Conservation (phyloP, 2,888 invertebrate species). For the Plagodis dolabraria region DNA sequence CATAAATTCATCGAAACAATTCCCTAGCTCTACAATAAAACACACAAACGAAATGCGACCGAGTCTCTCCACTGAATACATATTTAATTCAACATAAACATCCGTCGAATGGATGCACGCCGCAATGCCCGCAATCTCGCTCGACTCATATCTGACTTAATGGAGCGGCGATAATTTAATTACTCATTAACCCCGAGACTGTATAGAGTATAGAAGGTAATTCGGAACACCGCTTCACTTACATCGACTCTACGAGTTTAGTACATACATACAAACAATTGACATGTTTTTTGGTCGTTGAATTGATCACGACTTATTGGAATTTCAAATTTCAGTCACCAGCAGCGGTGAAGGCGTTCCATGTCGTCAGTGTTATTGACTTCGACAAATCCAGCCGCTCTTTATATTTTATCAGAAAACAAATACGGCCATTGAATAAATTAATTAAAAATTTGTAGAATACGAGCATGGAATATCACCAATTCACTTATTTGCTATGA, state of each 20-base stretch:
- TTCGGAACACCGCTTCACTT: slow-evolving; percentile 6
- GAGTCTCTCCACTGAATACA: slow-evolving; percentile 27
- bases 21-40: background rate
- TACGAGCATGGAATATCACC: too few species aligned
- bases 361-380: slow-evolving; percentile 48
- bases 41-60: background rate
- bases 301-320: slow-evolving; percentile 50
- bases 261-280: slow-evolving; percentile 13
- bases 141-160: slow-evolving; percentile 45
- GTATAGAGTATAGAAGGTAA: slow-evolving; percentile 15
- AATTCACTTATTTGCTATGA: too few species aligned
- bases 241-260: slow-evolving; percentile 12
- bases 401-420: slow-evolving; percentile 49
- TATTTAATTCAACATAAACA: slow-evolving; percentile 48
- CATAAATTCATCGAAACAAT: background rate
- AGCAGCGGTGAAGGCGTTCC: slow-evolving; percentile 28
- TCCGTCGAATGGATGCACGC: slow-evolving; percentile 43
- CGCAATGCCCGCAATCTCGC: slow-evolving; percentile 42
- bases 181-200: slow-evolving; percentile 40
- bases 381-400: slow-evolving; percentile 43
- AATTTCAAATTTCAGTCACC: slow-evolving; percentile 52
- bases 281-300: slow-evolving; percentile 12
- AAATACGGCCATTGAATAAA: slow-evolving; percentile 41
- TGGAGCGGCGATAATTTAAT: slow-evolving; percentile 46
- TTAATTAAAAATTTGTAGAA: slow-evolving; percentile 21